These are phyloP conservation scores for Excalfactoria chinensis DNA, from an alignment of 2,113 vertebrate genomes.

Conservation along the genomic window DNA sequence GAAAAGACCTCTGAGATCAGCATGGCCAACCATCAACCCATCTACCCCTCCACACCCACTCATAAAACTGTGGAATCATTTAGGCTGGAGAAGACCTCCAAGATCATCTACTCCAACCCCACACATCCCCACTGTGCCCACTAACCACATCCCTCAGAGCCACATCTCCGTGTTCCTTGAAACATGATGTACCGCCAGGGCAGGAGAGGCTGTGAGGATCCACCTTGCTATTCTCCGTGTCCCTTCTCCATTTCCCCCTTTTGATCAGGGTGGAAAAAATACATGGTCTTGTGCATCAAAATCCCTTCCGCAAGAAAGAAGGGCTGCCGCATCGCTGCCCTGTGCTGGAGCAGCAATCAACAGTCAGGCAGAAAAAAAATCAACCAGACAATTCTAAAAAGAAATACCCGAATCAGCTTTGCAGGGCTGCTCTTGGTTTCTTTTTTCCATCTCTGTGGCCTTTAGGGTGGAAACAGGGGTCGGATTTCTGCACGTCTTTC, in stretches of 20 bases:
- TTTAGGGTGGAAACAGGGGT: not conserved
- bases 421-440: not conserved
- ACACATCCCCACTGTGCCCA: too few species aligned
- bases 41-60: too few species aligned
- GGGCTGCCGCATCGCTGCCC: not conserved
- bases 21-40: too few species aligned
- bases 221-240: not conserved
- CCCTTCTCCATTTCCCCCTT: not conserved
- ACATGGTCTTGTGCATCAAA: not conserved
- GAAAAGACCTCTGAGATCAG: too few species aligned
- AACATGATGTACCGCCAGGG: not conserved
- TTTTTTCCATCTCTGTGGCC: slow-evolving; percentile 1
- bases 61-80: too few species aligned
- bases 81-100: too few species aligned
- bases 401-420: not conserved
- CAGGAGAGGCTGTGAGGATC: not conserved
- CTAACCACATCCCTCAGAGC: too few species aligned
- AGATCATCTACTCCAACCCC: too few species aligned
- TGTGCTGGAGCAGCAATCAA: not conserved
- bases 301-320: not conserved
- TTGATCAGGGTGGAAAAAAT: not conserved
- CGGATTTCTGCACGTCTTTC: slow-evolving; percentile 28
- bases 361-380: not conserved
- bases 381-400: not conserved
- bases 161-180: too few species aligned